These are phyloP conservation scores for Sigmodon hispidus DNA, from an alignment of 2,113 vertebrate species.

Conservation along the genomic window DNA sequence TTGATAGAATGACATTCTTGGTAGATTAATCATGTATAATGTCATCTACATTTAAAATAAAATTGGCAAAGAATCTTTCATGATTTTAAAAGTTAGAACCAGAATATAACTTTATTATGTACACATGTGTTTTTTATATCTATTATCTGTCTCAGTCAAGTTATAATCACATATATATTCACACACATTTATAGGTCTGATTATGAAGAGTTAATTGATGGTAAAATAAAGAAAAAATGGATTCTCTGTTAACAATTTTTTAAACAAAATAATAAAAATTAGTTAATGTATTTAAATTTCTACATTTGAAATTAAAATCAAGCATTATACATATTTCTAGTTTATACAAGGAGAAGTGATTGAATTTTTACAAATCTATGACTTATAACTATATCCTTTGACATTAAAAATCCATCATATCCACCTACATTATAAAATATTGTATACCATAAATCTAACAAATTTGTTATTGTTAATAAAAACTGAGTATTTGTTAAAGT, in stretches of 20 bases:
- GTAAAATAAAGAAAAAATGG: background rate
- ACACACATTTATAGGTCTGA: background rate
- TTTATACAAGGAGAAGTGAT: background rate
- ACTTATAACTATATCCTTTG: background rate
- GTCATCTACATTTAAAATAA: background rate
- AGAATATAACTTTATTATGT: background rate
- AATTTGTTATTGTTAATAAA: background rate
- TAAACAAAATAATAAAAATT: constrained; percentile 7
- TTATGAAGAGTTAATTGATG: background rate
- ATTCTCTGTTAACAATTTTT: background rate
- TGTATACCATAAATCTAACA: background rate
- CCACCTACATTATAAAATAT: background rate
- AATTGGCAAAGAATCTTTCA: constrained; percentile 21
- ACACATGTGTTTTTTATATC: background rate
- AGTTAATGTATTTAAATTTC: background rate
- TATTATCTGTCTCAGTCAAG: background rate
- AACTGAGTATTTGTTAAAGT: background rate
- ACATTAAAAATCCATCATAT: background rate
- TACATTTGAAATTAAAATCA: background rate
- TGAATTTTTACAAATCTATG: background rate
- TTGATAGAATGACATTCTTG: constrained; percentile 61
- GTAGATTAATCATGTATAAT: constrained; percentile 41
- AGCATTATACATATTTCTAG: background rate
- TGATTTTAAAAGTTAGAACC: background rate
- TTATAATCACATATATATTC: background rate